Evolutionary conservation across 2,113 vertebrate genomes (phyloP), one percentile per base, ranked within the genome.

Genomic region (Chascanopsetta lugubris): DNA sequence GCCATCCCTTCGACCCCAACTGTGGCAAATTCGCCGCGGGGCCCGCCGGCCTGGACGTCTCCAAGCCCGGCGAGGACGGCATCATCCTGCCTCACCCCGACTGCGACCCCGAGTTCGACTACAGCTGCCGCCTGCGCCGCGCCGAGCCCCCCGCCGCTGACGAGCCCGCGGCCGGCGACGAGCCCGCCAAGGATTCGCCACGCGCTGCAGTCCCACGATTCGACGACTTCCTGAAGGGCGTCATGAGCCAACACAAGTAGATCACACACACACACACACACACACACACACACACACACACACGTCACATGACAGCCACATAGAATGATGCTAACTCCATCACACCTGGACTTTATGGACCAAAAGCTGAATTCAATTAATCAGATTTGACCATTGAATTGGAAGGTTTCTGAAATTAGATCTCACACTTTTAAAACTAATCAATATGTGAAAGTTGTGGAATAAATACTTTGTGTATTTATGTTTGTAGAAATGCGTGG

Each of bases 71-170:
- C 40, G 71, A 62, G 17, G 82, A 86, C 2, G 89, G 80, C 32
- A 71, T 93, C 18, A 80, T 93, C 55, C 82, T 90, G 61, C 92
- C 91, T 0, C 75, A 93, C 65, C 91, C 89, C 0, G 54, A 93
- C 85, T 94, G 92, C n/a, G 92, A 94, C 75, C 92, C 92, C 0
- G 92, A 93, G 67, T 76, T 72, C 6, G 90, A 93, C 86, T 91
- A 87, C 83, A 92, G 90, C 87, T 94, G 92, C 73, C 90, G 90
- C 26, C 83, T 93, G 60, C 91, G 89, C 13, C 85, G 57, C 0
- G 81, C 81, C 2, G 54, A 87, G 27, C 58, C 80, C 1, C 40
- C 50, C 4, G 60, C 67, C 15, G 69, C 66, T 5, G 80, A 77
- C 11, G 58, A 65, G 48, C 8, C n/a, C 8, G 30, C 64, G 8